Base-by-base conservation (phyloP, 2,888 invertebrate genomes). In the Melanchra persicariae region DNA sequence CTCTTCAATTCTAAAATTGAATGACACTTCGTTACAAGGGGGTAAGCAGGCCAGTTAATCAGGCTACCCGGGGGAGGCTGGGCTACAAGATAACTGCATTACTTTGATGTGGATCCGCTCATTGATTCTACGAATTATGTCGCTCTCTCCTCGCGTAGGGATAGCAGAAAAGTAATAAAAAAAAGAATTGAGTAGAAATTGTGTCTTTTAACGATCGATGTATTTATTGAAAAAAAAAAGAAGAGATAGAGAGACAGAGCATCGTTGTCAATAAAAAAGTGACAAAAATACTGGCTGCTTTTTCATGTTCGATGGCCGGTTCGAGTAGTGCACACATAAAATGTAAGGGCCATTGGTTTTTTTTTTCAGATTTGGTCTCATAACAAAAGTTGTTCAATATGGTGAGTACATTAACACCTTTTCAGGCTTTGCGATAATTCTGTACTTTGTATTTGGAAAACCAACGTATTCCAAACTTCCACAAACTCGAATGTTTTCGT, bases 71-170 rank as follows among this genome's bases (percentile, higher is more conserved):
- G 45, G 63, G 61, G 78, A 62, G 67, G 62, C 68, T 66, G 67
- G n/a, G 75, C 55, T 77, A 85, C 85, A 83, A 83, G 85, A 85
- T 83, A 85, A 85, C 77, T 86, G 86, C 85, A 85, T 85, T 85
- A 85, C 83, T 83, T 64, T 74, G 70, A 79, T 83, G 77, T 77
- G 71, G 68, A 77, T 60, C 71, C 83, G 73, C 86, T 81, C 86
- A 83, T 85, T 85, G 85, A 84, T 85, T 81, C 74, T 61, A 63
- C 74, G 75, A 85, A 83, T 86, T 83, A 84, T 81, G 79, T 85
- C 83, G 51, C 77, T 71, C 58, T 40, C 24, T 47, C 45, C 22
- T 34, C 17, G 3, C 0, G 81, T 59, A 85, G 9, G 2, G 82
- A 19, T 17, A 22, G 71, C 76, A 77, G 34, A 81, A 74, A 81